Conservation (phyloP, 2,113 vertebrate genomes). For the Ariopsis seemanni region DNA sequence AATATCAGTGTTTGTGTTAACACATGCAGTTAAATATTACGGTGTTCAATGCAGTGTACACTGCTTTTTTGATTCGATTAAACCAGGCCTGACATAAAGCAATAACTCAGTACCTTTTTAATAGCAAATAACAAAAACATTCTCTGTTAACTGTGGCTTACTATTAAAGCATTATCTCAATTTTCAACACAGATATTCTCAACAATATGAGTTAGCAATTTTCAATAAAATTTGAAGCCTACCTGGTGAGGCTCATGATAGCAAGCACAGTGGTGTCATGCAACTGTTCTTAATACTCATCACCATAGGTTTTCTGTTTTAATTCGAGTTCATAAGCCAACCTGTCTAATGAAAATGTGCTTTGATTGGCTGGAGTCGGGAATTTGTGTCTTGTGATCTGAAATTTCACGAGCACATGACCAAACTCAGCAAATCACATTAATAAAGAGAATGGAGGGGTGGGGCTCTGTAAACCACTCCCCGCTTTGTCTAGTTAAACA, state of each 20-base stretch:
- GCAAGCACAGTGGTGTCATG: not conserved
- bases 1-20: not conserved
- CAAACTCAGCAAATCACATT: not conserved
- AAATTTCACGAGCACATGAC: not conserved
- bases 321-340: too few species aligned
- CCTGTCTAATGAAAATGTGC: not conserved
- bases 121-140: not conserved
- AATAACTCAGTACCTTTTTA: not conserved
- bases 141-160: not conserved
- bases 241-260: conserved; percentile 28
- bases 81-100: not conserved
- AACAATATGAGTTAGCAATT: not conserved
- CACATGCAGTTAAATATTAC: too few species aligned
- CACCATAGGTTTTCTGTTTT: not conserved
- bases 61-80: not conserved
- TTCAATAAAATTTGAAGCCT: not conserved
- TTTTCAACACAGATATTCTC: not conserved
- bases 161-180: not conserved
- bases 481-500: not conserved
- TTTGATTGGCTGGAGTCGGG: not conserved
- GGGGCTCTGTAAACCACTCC: not conserved
- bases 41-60: not conserved
- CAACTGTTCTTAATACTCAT: not conserved
- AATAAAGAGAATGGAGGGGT: not conserved
- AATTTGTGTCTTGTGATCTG: not conserved